These are phyloP conservation scores for Drosophila neutralis DNA, from an alignment of 2,888 invertebrate species.

Conservation along the genomic window DNA sequence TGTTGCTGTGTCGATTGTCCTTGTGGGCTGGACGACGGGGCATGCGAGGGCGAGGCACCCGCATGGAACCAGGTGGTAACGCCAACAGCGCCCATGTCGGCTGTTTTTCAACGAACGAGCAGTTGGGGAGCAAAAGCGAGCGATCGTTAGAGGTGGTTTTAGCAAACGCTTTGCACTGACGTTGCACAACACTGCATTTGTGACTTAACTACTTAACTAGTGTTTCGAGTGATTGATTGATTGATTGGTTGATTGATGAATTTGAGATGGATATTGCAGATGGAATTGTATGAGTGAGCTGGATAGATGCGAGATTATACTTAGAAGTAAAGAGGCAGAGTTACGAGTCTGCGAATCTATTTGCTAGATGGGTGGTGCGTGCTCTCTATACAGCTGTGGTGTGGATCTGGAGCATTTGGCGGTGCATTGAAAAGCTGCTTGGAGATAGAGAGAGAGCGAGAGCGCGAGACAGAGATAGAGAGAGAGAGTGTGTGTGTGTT, in stretches of 20 bases:
- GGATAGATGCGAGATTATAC: slow-evolving; percentile 25
- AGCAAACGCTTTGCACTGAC: slow-evolving; percentile 20
- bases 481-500: slow-evolving; percentile 82
- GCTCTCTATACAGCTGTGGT: slow-evolving; percentile 49
- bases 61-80: slow-evolving; percentile 85
- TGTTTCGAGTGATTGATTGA: slow-evolving; percentile 18
- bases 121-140: slow-evolving; percentile 26
- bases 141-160: slow-evolving; percentile 39
- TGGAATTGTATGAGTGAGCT: slow-evolving; percentile 22
- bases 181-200: slow-evolving; percentile 46
- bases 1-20: slow-evolving; percentile 53
- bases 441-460: neutral
- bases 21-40: slow-evolving; percentile 46
- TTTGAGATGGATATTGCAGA: slow-evolving; percentile 14
- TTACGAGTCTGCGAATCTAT: slow-evolving; percentile 18
- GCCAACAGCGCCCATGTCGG: slow-evolving; percentile 84
- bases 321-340: slow-evolving; percentile 17
- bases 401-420: slow-evolving; percentile 34
- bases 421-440: slow-evolving; percentile 33
- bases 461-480: neutral
- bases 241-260: slow-evolving; percentile 21
- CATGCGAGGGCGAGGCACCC: slow-evolving; percentile 79
- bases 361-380: slow-evolving; percentile 24
- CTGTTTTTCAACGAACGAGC: slow-evolving; percentile 59
- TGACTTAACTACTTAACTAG: slow-evolving; percentile 33